phyloP scores from a whole-genome alignment of 2,113 vertebrate genomes.

The Cinclus cinclus region DNA sequence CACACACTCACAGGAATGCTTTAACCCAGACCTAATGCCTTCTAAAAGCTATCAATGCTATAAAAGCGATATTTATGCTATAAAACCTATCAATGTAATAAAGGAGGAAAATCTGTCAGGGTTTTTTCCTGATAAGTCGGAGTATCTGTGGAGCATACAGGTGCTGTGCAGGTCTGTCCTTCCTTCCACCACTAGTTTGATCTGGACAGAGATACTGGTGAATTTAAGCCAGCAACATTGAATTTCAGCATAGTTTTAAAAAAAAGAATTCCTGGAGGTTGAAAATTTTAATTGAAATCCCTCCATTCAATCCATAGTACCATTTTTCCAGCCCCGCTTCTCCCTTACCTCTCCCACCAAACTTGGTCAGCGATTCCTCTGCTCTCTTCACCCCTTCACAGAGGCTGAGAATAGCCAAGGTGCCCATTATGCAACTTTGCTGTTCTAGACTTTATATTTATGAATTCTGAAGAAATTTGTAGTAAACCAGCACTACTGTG shows the following conservation, averaged over 20 bases:
- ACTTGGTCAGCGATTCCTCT: neutral
- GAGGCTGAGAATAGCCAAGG: neutral
- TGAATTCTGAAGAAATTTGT: neutral
- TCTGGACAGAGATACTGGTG: neutral
- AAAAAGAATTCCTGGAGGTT: neutral
- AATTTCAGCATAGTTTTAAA: neutral
- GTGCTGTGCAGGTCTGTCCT: neutral
- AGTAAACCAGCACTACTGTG: neutral
- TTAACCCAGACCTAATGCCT: neutral
- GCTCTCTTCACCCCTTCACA: neutral
- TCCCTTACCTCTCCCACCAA: neutral
- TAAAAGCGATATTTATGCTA: neutral
- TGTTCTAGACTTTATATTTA: neutral
- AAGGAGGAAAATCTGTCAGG: neutral
- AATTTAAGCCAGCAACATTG: neutral
- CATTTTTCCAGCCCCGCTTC: neutral
- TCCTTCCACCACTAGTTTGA: neutral
- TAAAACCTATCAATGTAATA: neutral
- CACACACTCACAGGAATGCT: rapidly evolving
- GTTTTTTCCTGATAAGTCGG: neutral
- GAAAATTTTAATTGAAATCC: neutral
- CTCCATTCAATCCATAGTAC: neutral
- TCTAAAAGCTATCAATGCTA: neutral
- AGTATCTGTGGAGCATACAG: neutral
- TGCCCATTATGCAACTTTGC: neutral